These are phyloP conservation scores for Phylloscopus whistleri DNA, from an alignment of 2,113 vertebrate genomes.

Conservation along the genomic window DNA sequence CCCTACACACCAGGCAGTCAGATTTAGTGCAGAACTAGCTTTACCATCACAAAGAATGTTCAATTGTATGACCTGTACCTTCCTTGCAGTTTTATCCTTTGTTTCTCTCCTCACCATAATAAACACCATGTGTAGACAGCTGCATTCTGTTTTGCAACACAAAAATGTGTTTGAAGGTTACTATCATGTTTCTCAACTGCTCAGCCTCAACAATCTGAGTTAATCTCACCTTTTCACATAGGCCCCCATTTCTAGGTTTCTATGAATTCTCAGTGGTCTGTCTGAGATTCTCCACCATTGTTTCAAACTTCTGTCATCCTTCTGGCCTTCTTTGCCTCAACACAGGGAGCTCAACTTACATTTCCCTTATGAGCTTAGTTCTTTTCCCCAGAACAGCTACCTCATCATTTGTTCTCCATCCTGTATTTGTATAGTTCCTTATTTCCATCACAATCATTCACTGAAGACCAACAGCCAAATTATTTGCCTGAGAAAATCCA, in stretches of 20 bases:
- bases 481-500: background rate
- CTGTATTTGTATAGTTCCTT: background rate
- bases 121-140: background rate
- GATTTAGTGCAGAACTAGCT: background rate
- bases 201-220: background rate
- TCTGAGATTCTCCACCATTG: background rate
- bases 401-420: background rate
- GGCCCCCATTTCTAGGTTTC: background rate
- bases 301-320: background rate
- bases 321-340: background rate
- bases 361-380: background rate
- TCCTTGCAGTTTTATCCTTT: background rate
- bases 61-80: background rate
- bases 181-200: background rate
- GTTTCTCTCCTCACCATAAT: background rate
- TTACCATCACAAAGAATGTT: background rate
- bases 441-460: background rate
- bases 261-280: background rate
- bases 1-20: background rate
- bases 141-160: background rate
- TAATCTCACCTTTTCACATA: background rate
- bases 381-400: background rate
- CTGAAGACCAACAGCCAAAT: background rate
- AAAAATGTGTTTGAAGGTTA: background rate
- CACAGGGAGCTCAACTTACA: background rate